Conservation (phyloP, 2,888 invertebrate species). For the Fragum fragum region DNA sequence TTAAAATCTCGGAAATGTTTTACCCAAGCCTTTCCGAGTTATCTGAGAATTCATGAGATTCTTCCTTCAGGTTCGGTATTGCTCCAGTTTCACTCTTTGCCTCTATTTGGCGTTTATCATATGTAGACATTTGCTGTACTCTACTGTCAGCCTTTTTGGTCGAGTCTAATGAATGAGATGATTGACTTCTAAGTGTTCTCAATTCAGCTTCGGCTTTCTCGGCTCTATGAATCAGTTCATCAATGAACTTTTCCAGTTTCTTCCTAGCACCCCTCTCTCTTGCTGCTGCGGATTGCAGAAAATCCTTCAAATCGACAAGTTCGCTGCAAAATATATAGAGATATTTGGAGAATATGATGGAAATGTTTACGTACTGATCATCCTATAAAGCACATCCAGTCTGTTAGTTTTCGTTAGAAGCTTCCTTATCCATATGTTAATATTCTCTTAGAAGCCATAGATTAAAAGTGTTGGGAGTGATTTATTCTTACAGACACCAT, state of each 20-base stretch:
- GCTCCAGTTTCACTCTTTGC: neutral
- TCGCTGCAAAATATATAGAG: too few relatives aligned
- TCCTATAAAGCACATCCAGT: too few relatives aligned
- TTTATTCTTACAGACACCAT: too few relatives aligned
- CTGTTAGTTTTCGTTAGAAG: too few relatives aligned
- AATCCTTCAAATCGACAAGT: conserved; percentile 73
- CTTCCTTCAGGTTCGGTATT: neutral
- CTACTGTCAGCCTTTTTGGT: neutral
- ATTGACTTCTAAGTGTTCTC: conserved; percentile 55
- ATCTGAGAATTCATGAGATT: neutral
- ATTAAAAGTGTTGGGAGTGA: too few relatives aligned
- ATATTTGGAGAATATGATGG: too few relatives aligned
- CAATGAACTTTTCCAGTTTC: conserved; percentile 81
- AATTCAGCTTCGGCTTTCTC: conserved; percentile 80
- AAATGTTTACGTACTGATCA: too few relatives aligned
- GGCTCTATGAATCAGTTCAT: conserved; percentile 78
- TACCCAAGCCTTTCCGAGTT: conserved; percentile 6
- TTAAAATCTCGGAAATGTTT: neutral
- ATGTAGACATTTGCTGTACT: neutral
- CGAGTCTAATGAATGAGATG: conserved; percentile 21
- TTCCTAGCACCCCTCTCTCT: conserved; percentile 80
- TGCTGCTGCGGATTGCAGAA: conserved; percentile 75
- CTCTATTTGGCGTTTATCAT: neutral
- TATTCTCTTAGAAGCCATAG: too few relatives aligned
- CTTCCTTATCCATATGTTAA: too few relatives aligned